Base-by-base conservation (phyloP, 2,888 invertebrate species). In the Dusona sp. region DNA sequence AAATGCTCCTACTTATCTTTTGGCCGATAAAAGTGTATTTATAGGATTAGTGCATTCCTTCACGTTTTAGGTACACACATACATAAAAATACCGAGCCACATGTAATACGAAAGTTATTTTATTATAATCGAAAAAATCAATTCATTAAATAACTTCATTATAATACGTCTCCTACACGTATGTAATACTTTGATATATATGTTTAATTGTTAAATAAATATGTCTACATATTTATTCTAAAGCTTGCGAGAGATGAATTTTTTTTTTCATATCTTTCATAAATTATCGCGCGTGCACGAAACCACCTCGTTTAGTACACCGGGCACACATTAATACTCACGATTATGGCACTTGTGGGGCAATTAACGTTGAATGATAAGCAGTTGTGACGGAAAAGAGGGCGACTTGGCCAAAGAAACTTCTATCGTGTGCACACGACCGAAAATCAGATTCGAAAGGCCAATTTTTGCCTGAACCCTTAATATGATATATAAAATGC, bases 341-440 rank as follows among this genome's bases (percentile, higher is more conserved):
- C 65, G 72, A 81, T 82, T 79, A 42, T 68, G 51, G 22, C 57
- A 65, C 61, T n/a, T 45, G 54, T 13, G 51, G 64, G 64, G 81
- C 70, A 85, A 85, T 85, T 85, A 85, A 85, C 61, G 74, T 68
- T 29, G 64, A 65, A 64, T 79, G 85, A 85, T 85, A 85, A 85
- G 85, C 82, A 51, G 81, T 54, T 81, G 42, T 74, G 25, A 67
- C 65, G 25, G 25, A 48, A 72, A 51, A n/a, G 42, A 51, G 51
- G 79, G 54, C 65, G 38, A 38, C 38, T n/a, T 33, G 51, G 72
- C 33, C 51, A 51, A 13, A 22, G 73, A 25, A 16, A 42, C 45
- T 64, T 11, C 33, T 75, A 54, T 64, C 75, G 83, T 73, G 74
- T 48, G 57, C 61, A 70, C 84, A 79, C 77, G 68, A 74, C 70